These are phyloP conservation scores for Metopia argyrocephala DNA, from an alignment of 2,888 invertebrate genomes.

Conservation along the genomic window DNA sequence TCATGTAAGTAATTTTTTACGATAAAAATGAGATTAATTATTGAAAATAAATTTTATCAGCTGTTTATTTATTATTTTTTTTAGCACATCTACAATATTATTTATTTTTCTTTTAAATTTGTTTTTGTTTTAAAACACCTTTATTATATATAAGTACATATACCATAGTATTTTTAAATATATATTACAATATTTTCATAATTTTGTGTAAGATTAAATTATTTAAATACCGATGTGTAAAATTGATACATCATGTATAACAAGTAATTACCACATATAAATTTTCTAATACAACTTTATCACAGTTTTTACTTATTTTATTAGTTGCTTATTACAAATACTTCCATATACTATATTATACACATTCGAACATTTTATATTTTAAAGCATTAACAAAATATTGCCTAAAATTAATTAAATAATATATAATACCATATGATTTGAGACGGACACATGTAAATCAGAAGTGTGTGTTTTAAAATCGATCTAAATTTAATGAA, in stretches of 20 bases:
- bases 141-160: no score
- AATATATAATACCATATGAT: no score
- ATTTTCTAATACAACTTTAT: slow-evolving; percentile 45
- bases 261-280: slow-evolving; percentile 41
- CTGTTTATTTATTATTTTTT: slow-evolving; percentile 5
- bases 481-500: no score
- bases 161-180: neutral
- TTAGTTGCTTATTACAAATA: neutral
- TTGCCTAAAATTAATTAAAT: neutral
- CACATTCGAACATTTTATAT: neutral
- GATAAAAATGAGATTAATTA: no score
- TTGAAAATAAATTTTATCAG: no score
- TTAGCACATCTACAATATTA: slow-evolving; percentile 10
- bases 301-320: slow-evolving; percentile 42
- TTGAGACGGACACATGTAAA: no score
- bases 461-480: no score
- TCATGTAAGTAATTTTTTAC: no score
- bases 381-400: neutral
- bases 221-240: slow-evolving; percentile 25
- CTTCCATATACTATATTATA: neutral
- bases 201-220: neutral
- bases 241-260: slow-evolving; percentile 16
- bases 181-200: neutral
- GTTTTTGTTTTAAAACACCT: slow-evolving; percentile 17
- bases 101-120: neutral